Conservation (phyloP, 1,140 invertebrate species). For the Cecropterus lyciades region DNA sequence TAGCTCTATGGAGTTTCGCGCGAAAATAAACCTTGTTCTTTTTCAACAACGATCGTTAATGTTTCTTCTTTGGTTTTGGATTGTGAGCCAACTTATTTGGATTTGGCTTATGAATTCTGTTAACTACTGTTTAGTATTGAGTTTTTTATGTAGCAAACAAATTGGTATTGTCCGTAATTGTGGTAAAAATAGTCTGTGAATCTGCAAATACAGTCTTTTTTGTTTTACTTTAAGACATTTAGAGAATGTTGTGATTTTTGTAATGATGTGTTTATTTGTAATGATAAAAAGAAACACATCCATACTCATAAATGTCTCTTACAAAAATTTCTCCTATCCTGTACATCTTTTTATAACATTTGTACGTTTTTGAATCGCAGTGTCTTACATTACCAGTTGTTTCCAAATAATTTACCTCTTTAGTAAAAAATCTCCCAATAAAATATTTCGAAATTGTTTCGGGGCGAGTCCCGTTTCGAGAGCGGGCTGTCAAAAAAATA, state of each 20-base stretch:
- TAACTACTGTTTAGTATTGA: background rate
- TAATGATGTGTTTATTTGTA: too few species aligned
- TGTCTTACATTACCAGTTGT: constrained; percentile 5
- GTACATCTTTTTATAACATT: background rate
- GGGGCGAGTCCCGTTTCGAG: constrained; percentile 56
- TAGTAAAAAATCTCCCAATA: constrained; percentile 42
- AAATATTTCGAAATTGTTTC: constrained; percentile 60
- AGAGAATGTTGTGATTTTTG: too few species aligned
- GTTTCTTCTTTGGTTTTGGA: background rate
- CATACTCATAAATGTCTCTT: too few species aligned
- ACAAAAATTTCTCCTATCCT: background rate
- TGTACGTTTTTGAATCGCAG: constrained; percentile 1
- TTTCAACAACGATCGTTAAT: background rate
- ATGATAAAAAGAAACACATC: too few species aligned
- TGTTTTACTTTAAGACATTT: too few species aligned
- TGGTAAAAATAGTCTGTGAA: too few species aligned
- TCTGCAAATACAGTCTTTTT: too few species aligned
- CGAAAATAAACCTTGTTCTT: constrained; percentile 6
- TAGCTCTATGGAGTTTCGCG: constrained; percentile 37
- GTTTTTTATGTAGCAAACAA: too few species aligned
- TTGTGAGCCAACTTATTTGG: constrained; percentile 2
- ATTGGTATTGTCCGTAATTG: too few species aligned
- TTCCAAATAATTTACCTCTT: constrained; percentile 30
- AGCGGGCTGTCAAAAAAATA: constrained; percentile 74
- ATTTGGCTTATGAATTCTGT: background rate